Conservation (phyloP, 2,797 vertebrate species). For the Peromyscus melanophrys region DNA sequence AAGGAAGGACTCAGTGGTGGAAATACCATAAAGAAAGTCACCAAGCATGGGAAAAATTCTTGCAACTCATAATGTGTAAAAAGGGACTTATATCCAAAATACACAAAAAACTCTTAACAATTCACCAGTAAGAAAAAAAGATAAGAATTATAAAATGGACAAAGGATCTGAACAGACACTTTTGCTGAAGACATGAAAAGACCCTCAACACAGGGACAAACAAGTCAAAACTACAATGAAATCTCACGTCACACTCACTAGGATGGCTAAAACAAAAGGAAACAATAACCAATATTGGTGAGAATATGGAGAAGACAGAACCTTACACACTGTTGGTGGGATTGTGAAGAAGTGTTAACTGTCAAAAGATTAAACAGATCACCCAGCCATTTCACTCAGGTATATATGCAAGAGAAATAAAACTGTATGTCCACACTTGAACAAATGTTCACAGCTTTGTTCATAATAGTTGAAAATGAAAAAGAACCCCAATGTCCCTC, state of each 20-base stretch:
- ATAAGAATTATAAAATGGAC: background rate
- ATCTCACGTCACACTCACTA: background rate
- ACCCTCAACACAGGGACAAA: background rate
- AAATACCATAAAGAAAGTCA: background rate
- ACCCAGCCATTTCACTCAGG: background rate
- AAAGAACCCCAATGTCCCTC: background rate
- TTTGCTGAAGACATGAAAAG: background rate
- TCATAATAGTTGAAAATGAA: background rate
- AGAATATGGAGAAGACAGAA: background rate
- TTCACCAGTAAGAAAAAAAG: background rate
- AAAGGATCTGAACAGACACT: background rate
- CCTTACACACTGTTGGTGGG: background rate
- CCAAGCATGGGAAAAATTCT: background rate
- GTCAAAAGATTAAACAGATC: background rate
- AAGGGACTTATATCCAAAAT: background rate
- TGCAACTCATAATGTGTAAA: background rate
- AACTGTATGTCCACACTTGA: background rate
- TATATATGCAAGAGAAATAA: background rate
- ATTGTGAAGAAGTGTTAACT: background rate
- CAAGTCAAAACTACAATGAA: slow-evolving; percentile 31
- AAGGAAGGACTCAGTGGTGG: no score
- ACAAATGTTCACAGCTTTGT: slow-evolving; percentile 34
- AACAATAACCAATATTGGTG: background rate
- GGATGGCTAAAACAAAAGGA: background rate
- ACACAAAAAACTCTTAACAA: background rate